Conservation (phyloP, 1,140 invertebrate species). For the Brachionus sp. region DNA sequence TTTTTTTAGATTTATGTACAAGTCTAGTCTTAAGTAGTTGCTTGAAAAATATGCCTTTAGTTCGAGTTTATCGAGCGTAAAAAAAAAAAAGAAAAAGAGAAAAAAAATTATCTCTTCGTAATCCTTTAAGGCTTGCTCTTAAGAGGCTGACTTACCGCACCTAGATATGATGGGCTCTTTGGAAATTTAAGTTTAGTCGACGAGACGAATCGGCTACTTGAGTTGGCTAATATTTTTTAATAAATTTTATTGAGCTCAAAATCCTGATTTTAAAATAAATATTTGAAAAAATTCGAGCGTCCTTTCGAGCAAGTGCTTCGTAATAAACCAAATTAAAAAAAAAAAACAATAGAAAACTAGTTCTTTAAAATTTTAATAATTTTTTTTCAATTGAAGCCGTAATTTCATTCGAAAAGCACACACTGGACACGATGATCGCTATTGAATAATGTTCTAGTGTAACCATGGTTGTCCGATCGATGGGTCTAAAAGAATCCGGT, state of each 20-base stretch:
- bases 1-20: neutral
- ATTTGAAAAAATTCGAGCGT: neutral
- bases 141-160: neutral
- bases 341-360: constrained; percentile 1
- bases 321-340: neutral
- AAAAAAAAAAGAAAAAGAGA: too few relatives aligned
- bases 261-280: neutral
- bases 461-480: neutral
- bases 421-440: neutral
- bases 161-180: neutral
- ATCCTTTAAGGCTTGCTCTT: neutral
- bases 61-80: neutral
- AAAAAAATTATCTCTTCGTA: neutral
- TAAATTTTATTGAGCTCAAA: neutral
- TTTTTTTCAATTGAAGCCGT: neutral
- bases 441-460: neutral
- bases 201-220: neutral
- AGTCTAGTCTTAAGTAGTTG: neutral
- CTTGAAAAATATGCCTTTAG: neutral
- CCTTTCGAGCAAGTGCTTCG: neutral
- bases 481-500: neutral
- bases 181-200: neutral
- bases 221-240: neutral
- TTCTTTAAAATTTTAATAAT: neutral
- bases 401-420: neutral